Evolutionary conservation across 2,888 invertebrate species (phyloP), one percentile per base, ranked within the genome.

Genomic region (Drosophila neotestacea): DNA sequence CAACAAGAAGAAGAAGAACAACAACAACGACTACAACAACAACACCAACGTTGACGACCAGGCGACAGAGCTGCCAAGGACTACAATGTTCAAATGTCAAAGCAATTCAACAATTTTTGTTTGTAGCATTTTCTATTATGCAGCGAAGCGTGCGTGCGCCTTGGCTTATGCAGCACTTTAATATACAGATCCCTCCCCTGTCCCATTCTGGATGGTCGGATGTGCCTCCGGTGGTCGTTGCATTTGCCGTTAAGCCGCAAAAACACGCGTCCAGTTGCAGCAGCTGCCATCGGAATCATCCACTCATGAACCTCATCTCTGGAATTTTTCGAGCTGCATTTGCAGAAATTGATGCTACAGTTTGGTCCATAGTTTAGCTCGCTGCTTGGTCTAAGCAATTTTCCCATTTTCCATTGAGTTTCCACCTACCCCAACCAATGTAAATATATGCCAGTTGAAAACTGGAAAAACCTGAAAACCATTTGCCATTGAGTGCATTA

Each of bases 401-500:
- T 78, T 64, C 72, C 30, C 72, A 79, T 77, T 76, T 84, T 36
- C 30, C 58, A 60, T 36, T 59, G 9, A 41, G n/a, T 47, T 39
- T 16, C 50, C 22, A 32, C 6, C 38, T 27, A 2, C 32, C 16
- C 6, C 22, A 38, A 47, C 42, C 69, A 69, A 62, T 77, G 75
- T 73, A 75, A 75, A 75, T 77, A 77, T 69, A 73, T 73, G 69
- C 44, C 39, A 54, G 51, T 44, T 46, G 52, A 56, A 52, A 56
- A 52, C 67, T 41, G 41, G 56, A 75, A 68, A 79, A 79, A 67
- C 81, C 56, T 50, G 64, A 64, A 70, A 77, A 70, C 72, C 77
- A 72, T 77, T 67, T 75, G 78, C 87, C 87, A 84, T 85, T 85
- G 78, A 87, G 82, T 84, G 87, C 80, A 86, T 85, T 84, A 84